Evolutionary conservation across 2,888 invertebrate species (phyloP), one percentile per base, ranked within the genome.

Genomic region (Mantis religiosa): DNA sequence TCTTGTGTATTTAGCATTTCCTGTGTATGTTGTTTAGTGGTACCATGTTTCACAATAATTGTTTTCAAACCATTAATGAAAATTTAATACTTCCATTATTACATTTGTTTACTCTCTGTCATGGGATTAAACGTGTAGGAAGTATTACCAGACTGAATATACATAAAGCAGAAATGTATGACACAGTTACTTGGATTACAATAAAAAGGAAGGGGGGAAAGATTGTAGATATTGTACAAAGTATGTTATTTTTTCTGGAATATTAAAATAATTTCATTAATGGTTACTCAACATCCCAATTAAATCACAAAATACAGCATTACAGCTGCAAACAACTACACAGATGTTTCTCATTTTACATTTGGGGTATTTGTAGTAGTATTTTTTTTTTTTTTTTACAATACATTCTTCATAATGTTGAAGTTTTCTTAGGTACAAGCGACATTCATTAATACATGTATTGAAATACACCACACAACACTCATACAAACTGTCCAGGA

Each of bases 401-500:
- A 30, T 30, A n/a, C 4, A 71, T 71, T 71, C 25, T 71, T 71
- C 54, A 71, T 71, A 20, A 71, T 71, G 54, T 71, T 71, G 3
- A 28, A 34, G 71, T 87, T 87, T 41, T 87, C 82, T 54, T 82
- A n/a, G 71, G 27, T 81, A 82, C 81, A 87, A 82, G 81, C 20
- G 71, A 87, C n/a, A 28, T 87, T 82, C 47, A 34, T 54, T 87
- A 34, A 87, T 82, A 34, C 82, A 82, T 12, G 54, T 87, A 87
- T 47, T 47, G 54, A 85, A 47, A 85, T 47, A 41, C 41, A 85
- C 41, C 85, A 85, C 85, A 85, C 85, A 85, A 85, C 85, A 85
- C 85, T 85, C 85, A 85, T 54, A 85, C 85, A 85, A 85, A 85
- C 47, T 85, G 54, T 54, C 47, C 27, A 85, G 85, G 85, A 85